Conservation (phyloP, 2,113 vertebrate species). For the Pangasianodon hypophthalmus region DNA sequence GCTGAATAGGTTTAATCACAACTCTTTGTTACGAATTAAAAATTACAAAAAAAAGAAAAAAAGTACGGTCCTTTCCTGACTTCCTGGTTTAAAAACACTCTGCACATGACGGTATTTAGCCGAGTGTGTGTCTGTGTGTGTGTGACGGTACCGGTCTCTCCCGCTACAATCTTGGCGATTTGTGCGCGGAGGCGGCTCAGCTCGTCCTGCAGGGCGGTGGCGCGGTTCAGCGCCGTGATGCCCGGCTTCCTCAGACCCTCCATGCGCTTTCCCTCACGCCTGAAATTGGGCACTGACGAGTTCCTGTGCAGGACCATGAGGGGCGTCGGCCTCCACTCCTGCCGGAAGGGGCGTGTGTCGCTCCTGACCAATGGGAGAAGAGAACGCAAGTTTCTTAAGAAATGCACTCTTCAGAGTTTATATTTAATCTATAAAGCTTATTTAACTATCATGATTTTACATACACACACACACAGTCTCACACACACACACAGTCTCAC, state of each 20-base stretch:
- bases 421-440: neutral
- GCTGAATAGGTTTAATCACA: neutral
- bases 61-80: neutral
- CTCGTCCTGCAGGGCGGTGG: slow-evolving; percentile 93
- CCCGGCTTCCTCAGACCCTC: slow-evolving; percentile 90
- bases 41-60: too few species aligned
- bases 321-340: slow-evolving; percentile 95
- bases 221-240: slow-evolving; percentile 87
- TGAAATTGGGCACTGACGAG: slow-evolving; percentile 95
- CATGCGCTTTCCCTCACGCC: slow-evolving; percentile 88
- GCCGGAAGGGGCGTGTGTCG: slow-evolving; percentile 89
- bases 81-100: neutral
- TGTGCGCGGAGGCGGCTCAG: slow-evolving; percentile 90
- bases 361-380: slow-evolving; percentile 73
- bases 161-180: slow-evolving; percentile 92
- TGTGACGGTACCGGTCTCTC: slow-evolving; percentile 77
- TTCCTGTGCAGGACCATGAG: slow-evolving; percentile 94
- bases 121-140: neutral
- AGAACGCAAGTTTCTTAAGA: neutral
- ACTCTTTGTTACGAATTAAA: too few species aligned
- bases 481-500: neutral
- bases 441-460: neutral
- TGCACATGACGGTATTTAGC: neutral
- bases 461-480: neutral
- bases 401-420: neutral